phyloP scores from a whole-genome alignment of 2,113 vertebrate species.

The Anthoscopus minutus region DNA sequence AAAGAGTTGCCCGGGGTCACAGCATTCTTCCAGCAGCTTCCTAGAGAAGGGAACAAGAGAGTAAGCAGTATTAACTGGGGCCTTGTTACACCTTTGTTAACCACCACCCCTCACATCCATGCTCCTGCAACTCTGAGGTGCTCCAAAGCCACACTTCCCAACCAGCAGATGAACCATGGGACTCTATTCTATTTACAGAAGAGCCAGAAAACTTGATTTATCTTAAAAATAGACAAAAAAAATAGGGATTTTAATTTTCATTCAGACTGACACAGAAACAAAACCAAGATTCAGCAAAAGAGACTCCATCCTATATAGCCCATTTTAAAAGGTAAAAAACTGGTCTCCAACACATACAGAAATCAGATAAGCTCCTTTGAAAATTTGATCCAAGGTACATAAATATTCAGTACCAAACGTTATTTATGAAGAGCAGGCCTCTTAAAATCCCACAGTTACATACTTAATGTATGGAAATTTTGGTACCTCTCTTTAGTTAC shows the following conservation, averaged over 20 bases:
- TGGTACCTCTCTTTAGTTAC: background rate
- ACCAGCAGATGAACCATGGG: background rate
- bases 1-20: constrained; percentile 83
- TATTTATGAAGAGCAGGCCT: background rate
- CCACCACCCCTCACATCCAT: background rate
- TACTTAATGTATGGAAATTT: background rate
- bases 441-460: background rate
- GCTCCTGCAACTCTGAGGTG: background rate
- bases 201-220: background rate
- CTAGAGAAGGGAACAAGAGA: constrained; percentile 61
- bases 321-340: background rate
- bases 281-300: background rate
- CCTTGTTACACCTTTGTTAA: background rate
- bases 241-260: background rate
- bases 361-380: background rate
- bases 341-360: background rate
- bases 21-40: constrained; percentile 88
- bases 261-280: background rate
- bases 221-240: background rate
- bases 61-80: background rate
- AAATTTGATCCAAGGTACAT: background rate
- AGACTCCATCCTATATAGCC: background rate
- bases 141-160: background rate
- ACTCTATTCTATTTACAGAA: background rate
- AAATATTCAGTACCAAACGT: background rate